phyloP scores from a whole-genome alignment of 1,140 invertebrate species.

The Drosophila eugracilis region DNA sequence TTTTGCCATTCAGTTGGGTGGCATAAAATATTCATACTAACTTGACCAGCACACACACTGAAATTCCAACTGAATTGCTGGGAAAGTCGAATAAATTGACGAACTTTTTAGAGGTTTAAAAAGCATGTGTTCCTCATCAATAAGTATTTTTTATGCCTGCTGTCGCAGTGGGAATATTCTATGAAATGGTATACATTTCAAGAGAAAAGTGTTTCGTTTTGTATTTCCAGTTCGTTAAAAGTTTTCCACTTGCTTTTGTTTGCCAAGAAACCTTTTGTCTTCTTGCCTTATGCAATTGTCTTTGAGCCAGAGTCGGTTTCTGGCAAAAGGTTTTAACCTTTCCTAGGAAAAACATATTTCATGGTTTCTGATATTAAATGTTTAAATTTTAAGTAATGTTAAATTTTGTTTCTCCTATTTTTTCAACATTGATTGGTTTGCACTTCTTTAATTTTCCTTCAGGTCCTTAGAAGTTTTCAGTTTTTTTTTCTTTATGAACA shows the following conservation, averaged over 20 bases:
- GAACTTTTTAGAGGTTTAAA: conserved; percentile 15
- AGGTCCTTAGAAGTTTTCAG: background rate
- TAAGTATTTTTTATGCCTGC: conserved; percentile 1
- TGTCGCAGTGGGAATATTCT: background rate
- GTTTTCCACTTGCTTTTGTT: background rate
- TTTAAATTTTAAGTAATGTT: background rate
- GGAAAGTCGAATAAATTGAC: conserved; percentile 33
- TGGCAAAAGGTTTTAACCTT: background rate
- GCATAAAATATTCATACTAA: conserved; percentile 53
- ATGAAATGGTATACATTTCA: conserved; percentile 11
- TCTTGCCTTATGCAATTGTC: background rate
- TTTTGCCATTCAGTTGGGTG: conserved; percentile 15
- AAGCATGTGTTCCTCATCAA: conserved; percentile 29
- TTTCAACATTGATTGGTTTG: background rate
- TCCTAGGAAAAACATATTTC: background rate
- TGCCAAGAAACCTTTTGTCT: background rate
- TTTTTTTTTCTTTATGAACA: background rate
- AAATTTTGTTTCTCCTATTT: too few relatives aligned
- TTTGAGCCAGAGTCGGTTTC: background rate
- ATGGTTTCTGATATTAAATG: background rate
- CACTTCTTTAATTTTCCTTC: background rate
- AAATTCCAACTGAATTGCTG: conserved; percentile 28
- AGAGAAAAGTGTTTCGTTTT: conserved; percentile 9
- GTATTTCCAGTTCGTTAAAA: conserved; percentile 9
- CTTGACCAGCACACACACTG: conserved; percentile 10